Percentiles rank a stretch among this genome's conserved stretches.
Conservation (phyloP, 2,888 invertebrate genomes). For the Hartigia nigra region DNA sequence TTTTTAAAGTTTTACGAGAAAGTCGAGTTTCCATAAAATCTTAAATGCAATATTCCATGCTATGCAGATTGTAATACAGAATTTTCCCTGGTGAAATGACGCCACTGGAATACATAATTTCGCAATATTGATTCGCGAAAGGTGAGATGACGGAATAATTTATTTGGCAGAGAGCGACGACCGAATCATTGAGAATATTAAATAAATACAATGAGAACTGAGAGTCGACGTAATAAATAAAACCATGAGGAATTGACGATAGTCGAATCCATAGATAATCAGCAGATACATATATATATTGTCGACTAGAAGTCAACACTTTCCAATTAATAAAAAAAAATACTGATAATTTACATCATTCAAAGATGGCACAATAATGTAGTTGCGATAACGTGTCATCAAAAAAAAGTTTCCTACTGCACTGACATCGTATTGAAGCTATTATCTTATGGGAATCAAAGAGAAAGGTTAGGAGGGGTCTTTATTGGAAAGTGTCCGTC, state of each 20-base stretch:
- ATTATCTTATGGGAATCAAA: neutral
- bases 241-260: neutral
- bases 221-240: neutral
- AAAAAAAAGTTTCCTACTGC: neutral
- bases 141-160: neutral
- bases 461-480: neutral
- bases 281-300: neutral
- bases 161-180: neutral
- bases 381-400: neutral
- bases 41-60: neutral
- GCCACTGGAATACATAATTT: constrained; percentile 22
- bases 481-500: neutral
- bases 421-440: neutral
- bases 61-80: neutral
- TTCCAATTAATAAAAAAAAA: neutral
- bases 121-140: neutral
- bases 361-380: neutral
- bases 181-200: neutral
- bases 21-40: neutral
- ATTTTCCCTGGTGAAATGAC: constrained; percentile 32
- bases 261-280: neutral
- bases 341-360: neutral
- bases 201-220: neutral
- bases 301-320: neutral
- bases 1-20: neutral